phyloP scores from a whole-genome alignment of 2,797 vertebrate species.

The Cynopterus sphinx region DNA sequence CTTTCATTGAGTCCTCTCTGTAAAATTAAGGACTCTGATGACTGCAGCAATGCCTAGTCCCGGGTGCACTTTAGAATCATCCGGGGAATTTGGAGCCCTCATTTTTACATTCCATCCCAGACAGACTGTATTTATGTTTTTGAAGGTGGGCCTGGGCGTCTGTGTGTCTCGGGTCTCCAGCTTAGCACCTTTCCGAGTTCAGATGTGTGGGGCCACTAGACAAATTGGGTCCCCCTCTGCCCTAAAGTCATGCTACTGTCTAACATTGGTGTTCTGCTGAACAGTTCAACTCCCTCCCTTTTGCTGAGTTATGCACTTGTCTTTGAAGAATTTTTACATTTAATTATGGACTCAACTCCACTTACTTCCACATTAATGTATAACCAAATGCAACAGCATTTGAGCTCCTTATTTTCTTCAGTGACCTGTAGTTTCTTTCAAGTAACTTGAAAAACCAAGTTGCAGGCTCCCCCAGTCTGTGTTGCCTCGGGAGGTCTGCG shows the following conservation, averaged over 20 bases:
- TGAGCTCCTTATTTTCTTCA: slow-evolving; percentile 18
- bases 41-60: background rate
- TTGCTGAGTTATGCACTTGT: background rate
- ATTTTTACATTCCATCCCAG: background rate
- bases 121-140: background rate
- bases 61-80: background rate
- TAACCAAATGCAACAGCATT: background rate
- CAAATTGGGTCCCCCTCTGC: background rate
- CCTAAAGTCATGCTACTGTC: background rate
- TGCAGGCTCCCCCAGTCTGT: background rate
- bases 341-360: background rate
- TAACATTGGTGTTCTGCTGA: background rate
- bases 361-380: background rate
- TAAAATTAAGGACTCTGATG: background rate
- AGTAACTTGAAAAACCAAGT: background rate
- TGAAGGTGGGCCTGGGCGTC: background rate
- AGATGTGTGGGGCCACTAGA: background rate
- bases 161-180: background rate
- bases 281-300: background rate
- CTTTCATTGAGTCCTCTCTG: background rate
- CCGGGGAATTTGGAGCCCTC: background rate
- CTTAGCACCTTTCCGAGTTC: background rate
- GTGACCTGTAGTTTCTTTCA: background rate
- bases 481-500: background rate
- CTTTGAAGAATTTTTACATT: background rate